phyloP scores from a whole-genome alignment of 2,797 vertebrate species.

The Hemibagrus guttatus region DNA sequence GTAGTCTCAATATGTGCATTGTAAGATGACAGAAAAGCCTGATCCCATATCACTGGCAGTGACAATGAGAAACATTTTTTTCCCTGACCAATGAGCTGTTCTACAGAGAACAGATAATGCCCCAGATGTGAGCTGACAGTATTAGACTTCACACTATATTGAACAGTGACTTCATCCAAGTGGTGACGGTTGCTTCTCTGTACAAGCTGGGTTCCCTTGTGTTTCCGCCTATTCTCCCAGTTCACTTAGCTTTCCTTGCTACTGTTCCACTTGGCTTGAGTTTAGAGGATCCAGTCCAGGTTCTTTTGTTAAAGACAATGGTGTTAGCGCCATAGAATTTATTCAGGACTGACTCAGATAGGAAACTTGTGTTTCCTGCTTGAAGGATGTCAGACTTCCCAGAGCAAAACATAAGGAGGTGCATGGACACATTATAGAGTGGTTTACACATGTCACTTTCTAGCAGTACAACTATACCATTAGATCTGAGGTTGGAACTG shows the following conservation, averaged over 20 bases:
- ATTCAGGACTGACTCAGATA: slow-evolving; percentile 24
- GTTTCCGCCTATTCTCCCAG: slow-evolving; percentile 55
- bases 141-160: slow-evolving; percentile 18
- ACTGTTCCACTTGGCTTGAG: slow-evolving; percentile 31
- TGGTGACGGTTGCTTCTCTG: slow-evolving; percentile 15
- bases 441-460: not conserved
- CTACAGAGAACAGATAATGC: slow-evolving; percentile 26
- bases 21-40: slow-evolving; percentile 24
- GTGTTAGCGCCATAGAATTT: slow-evolving; percentile 26
- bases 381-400: slow-evolving; percentile 35
- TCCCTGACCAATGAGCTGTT: not conserved
- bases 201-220: slow-evolving; percentile 24
- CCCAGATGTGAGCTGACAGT: slow-evolving; percentile 19
- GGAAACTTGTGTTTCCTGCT: slow-evolving; percentile 45
- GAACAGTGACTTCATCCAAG: slow-evolving; percentile 41
- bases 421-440: not conserved
- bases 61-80: slow-evolving; percentile 28
- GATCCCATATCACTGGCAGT: slow-evolving; percentile 23
- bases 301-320: slow-evolving; percentile 48
- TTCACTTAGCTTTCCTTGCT: slow-evolving; percentile 40
- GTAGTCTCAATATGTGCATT: slow-evolving; percentile 37
- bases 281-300: slow-evolving; percentile 18
- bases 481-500: not conserved
- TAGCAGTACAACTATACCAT: not conserved
- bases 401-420: not conserved